Percentiles rank a stretch among this genome's conserved stretches.
Conservation (phyloP, 1,140 invertebrate genomes). For the Cydia fagiglandana region DNA sequence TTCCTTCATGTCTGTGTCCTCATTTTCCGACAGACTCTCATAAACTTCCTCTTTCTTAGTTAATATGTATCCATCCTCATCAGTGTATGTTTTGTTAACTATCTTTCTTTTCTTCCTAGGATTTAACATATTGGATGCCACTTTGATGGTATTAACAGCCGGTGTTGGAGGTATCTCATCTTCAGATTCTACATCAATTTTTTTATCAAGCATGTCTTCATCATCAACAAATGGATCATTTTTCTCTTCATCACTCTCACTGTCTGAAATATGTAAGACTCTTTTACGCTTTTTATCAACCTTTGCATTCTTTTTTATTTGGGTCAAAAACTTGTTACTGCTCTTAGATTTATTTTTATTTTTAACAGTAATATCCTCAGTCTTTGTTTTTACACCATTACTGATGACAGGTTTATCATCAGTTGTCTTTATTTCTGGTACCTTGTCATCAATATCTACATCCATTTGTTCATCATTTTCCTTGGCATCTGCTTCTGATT, state of each 20-base stretch:
- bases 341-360: constrained; percentile 45
- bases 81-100: constrained; percentile 71
- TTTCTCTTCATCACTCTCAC: constrained; percentile 68
- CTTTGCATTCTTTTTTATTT: constrained; percentile 62
- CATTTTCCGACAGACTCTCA: constrained; percentile 71
- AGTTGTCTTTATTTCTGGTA: constrained; percentile 28
- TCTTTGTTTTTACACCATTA: constrained; percentile 34
- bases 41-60: constrained; percentile 73
- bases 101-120: constrained; percentile 71
- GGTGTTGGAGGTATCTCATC: constrained; percentile 76
- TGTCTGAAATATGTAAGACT: constrained; percentile 67
- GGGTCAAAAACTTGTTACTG: constrained; percentile 36
- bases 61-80: constrained; percentile 71
- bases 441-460: constrained; percentile 35
- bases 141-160: constrained; percentile 59
- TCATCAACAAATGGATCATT: constrained; percentile 61
- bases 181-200: constrained; percentile 56
- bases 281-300: constrained; percentile 72
- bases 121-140: constrained; percentile 67
- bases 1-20: constrained; percentile 43
- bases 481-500: constrained; percentile 35
- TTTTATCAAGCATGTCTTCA: constrained; percentile 28
- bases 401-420: constrained; percentile 33
- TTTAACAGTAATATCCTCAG: constrained; percentile 17
- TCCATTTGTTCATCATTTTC: constrained; percentile 36